Conservation (phyloP, 2,888 invertebrate genomes). For the Plebejus argus region DNA sequence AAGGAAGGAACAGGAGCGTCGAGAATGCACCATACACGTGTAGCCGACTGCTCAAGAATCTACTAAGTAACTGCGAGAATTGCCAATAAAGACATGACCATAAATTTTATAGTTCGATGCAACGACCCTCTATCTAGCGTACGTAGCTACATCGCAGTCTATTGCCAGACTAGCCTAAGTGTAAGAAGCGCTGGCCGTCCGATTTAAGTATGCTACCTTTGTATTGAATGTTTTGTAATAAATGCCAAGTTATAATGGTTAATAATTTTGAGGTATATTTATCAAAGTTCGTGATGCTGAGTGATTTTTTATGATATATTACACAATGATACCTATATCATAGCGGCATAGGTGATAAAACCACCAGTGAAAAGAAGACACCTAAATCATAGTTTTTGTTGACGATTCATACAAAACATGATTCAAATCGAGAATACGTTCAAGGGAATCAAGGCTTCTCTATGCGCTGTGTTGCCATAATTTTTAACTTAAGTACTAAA, state of each 20-base stretch:
- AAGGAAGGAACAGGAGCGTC: conserved; percentile 86
- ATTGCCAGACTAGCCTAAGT: conserved; percentile 14
- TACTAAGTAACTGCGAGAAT: not conserved
- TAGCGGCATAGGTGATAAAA: not conserved
- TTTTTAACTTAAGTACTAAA: not conserved
- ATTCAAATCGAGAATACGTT: not conserved
- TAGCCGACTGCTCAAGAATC: conserved; percentile 56
- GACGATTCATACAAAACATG: no score
- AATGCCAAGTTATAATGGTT: not conserved
- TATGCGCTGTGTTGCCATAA: not conserved
- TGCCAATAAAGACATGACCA: not conserved
- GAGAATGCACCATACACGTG: conserved; percentile 88
- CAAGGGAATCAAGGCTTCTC: not conserved
- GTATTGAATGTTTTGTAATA: not conserved
- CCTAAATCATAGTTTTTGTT: not conserved
- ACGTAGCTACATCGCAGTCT: not conserved
- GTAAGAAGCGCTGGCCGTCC: conserved; percentile 15
- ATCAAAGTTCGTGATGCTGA: not conserved
- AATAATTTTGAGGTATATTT: not conserved
- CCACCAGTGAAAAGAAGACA: not conserved
- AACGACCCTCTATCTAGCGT: not conserved
- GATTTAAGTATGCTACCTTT: not conserved
- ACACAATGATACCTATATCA: not conserved
- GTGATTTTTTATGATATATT: conserved; percentile 4
- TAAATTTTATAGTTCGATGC: not conserved